Evolutionary conservation across 2,113 vertebrate species (phyloP).

Genomic region (Riparia riparia): DNA sequence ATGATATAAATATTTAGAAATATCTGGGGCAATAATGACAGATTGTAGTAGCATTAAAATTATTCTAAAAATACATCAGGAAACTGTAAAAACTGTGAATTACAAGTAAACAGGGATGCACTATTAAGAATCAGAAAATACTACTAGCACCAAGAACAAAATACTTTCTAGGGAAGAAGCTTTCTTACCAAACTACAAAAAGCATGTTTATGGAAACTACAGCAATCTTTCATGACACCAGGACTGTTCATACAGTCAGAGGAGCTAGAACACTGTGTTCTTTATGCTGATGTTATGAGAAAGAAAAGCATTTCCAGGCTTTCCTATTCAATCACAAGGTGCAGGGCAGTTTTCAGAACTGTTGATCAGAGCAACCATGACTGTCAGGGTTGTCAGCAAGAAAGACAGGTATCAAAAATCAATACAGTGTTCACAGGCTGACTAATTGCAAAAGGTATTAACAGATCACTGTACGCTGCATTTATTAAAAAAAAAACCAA

Average conservation of each 20-base stretch:
- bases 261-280: slow-evolving; percentile 42
- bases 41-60: not conserved
- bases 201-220: slow-evolving; percentile 39
- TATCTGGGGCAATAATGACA: not conserved
- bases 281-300: not conserved
- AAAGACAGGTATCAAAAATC: not conserved
- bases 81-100: not conserved
- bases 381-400: not conserved
- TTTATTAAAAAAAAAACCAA: not conserved
- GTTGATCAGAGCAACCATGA: not conserved
- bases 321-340: not conserved
- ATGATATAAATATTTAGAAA: not conserved
- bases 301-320: not conserved
- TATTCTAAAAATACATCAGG: not conserved
- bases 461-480: not conserved
- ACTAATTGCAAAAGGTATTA: not conserved
- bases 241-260: slow-evolving; percentile 1
- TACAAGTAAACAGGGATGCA: not conserved
- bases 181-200: slow-evolving; percentile 46
- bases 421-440: not conserved
- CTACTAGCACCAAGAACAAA: not conserved
- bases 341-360: not conserved
- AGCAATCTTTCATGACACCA: slow-evolving; percentile 28
- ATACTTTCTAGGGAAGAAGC: slow-evolving; percentile 8
- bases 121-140: not conserved